These are phyloP conservation scores for Acanthosepion pharaonis DNA, from an alignment of 2,888 invertebrate species.

Conservation along the genomic window DNA sequence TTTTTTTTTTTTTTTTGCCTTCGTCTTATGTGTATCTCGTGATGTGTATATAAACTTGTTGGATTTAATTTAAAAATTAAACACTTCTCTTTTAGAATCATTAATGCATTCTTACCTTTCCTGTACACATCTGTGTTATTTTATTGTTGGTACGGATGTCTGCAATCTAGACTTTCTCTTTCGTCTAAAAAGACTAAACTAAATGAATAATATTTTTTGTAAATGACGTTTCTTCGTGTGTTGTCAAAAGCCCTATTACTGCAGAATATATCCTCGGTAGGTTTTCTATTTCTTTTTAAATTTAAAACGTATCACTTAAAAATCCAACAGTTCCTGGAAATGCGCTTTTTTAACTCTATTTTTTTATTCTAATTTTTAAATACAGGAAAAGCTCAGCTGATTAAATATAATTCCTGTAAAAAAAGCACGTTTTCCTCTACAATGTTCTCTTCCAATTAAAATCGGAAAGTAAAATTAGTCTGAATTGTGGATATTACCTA, in stretches of 20 bases:
- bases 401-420: not conserved
- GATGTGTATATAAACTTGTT: slow-evolving; percentile 1
- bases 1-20: too few relatives aligned
- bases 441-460: not conserved
- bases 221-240: not conserved
- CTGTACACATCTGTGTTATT: not conserved
- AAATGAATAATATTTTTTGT: not conserved
- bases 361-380: not conserved
- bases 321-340: not conserved
- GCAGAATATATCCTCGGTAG: not conserved
- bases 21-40: not conserved
- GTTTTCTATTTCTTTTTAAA: too few relatives aligned
- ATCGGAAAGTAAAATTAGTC: not conserved
- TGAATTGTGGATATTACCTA: not conserved
- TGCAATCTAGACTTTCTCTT: not conserved
- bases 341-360: not conserved
- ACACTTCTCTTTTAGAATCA: not conserved
- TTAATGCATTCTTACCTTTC: not conserved
- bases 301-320: not conserved
- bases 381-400: not conserved
- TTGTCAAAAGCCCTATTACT: not conserved
- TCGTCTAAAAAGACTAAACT: not conserved
- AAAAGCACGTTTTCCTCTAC: too few relatives aligned
- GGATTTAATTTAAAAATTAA: not conserved
- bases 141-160: not conserved